Conservation (phyloP, 35 echinoderm and acorn worm genomes). For the Amphiura filiformis region DNA sequence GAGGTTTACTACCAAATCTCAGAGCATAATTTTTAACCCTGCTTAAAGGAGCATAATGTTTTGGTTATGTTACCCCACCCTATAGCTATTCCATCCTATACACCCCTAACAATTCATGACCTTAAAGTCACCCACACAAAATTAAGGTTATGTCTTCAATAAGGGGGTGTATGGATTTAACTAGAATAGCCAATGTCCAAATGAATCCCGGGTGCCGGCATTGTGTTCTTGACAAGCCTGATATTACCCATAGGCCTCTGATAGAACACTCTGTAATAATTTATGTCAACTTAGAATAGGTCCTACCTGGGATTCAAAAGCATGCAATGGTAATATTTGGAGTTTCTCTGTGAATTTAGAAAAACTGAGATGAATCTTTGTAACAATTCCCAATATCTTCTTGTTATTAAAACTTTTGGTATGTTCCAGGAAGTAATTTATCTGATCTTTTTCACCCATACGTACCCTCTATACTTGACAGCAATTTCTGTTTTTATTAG, state of each 20-base stretch:
- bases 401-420: background rate
- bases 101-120: no score
- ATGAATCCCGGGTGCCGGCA: no score
- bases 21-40: background rate
- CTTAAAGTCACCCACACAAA: no score
- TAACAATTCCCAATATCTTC: background rate
- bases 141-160: no score
- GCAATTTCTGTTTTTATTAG: slow-evolving; percentile 14
- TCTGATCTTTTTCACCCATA: background rate
- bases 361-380: background rate
- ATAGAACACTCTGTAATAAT: no score
- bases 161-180: no score
- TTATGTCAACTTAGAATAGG: background rate
- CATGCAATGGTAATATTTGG: background rate
- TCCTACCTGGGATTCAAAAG: background rate
- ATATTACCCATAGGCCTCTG: no score
- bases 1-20: background rate
- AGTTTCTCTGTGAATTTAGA: background rate
- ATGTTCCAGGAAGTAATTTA: no score
- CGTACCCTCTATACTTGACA: slow-evolving; percentile 47
- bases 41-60: background rate
- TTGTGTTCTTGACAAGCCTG: no score
- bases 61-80: background rate
- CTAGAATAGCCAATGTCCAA: no score
- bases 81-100: background rate